These are phyloP conservation scores for Gortyna flavago DNA, from an alignment of 2,888 invertebrate genomes.

Conservation along the genomic window DNA sequence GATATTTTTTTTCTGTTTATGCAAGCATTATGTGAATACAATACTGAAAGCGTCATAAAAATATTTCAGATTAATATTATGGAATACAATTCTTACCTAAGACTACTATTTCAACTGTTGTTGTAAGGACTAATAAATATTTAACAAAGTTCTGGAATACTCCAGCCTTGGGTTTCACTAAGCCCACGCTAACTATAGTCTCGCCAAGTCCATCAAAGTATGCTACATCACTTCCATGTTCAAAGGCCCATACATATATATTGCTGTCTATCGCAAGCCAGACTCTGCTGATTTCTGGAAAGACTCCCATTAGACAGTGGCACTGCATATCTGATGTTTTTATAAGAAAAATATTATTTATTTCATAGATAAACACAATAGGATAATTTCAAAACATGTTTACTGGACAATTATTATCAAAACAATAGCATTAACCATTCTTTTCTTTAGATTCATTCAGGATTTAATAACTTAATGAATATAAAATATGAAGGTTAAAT, in stretches of 20 bases:
- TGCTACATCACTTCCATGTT: conserved; percentile 98
- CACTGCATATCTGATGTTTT: conserved; percentile 95
- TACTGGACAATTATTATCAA: not conserved
- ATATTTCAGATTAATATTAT: no score
- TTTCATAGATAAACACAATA: not conserved
- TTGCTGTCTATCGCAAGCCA: conserved; percentile 99
- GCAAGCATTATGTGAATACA: not conserved
- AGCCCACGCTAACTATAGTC: conserved; percentile 97
- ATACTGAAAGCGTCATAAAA: not conserved
- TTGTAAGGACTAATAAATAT: conserved; percentile 97
- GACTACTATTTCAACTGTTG: conserved; percentile 98
- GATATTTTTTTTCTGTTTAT: not conserved
- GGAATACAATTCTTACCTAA: conserved; percentile 91
- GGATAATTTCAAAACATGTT: not conserved
- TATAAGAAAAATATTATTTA: conserved; percentile 67
- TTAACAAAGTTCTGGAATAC: conserved; percentile 97
- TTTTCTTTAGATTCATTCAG: not conserved
- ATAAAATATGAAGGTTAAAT: not conserved
- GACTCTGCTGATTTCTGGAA: conserved; percentile 98
- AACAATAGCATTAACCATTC: not conserved
- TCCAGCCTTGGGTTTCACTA: conserved; percentile 96
- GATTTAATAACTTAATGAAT: not conserved
- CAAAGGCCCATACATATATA: conserved; percentile 99
- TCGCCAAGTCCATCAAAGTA: conserved; percentile 99
- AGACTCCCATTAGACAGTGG: conserved; percentile 99